Evolutionary conservation across 2,113 vertebrate genomes (phyloP), one percentile per base, ranked within the genome.

Genomic region (Crotalus tigris): DNA sequence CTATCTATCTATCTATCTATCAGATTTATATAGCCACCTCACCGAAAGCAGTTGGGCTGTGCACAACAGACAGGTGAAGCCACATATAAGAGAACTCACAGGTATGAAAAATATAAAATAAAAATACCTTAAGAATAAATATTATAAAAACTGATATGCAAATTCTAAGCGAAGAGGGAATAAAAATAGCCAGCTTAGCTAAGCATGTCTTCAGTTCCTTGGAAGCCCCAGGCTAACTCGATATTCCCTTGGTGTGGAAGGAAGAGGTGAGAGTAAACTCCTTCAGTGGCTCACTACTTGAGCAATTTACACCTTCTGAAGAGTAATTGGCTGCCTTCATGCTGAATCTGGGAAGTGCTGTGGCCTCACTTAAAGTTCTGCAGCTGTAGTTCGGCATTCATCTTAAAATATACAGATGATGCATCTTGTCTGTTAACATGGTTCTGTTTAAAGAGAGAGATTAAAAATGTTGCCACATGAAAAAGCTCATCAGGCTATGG

Each of bases 241-340:
- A 49, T 29, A 86, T 87, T 54, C 46, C 49, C 44, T 24, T 54
- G 57, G 46, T 17, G 9, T 44, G 46, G 23, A 44, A 89, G 49
- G 44, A 53, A 54, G 53, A 93, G 75, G 92, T 93, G 92, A 93
- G 75, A 90, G 85, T 87, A 54, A 51, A 90, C 92, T 64, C 61
- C 81, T 46, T 21, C 75, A 87, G 88, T 58, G 87, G 88, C 81
- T 81, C 55, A 89, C 57, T 89, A 54, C 57, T 90, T 87, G 61
- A 93, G 88, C 92, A 90, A 90, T 90, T 87, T 93, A 89, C 44
- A 90, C 75, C 88, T 92, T 93, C 81, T 24, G n/a, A 51, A 5
- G 46, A 23, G 64, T 54, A 49, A 86, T 90, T 90, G 85, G 75
- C 75, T 87, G 57, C 75, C 57, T 90, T 86, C 46, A 26, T 11